A percentile compares a stretch with the other conserved stretches of the same genome.
phyloP scores from a whole-genome alignment of 2,113 vertebrate species.

The Rhinoderma darwinii region DNA sequence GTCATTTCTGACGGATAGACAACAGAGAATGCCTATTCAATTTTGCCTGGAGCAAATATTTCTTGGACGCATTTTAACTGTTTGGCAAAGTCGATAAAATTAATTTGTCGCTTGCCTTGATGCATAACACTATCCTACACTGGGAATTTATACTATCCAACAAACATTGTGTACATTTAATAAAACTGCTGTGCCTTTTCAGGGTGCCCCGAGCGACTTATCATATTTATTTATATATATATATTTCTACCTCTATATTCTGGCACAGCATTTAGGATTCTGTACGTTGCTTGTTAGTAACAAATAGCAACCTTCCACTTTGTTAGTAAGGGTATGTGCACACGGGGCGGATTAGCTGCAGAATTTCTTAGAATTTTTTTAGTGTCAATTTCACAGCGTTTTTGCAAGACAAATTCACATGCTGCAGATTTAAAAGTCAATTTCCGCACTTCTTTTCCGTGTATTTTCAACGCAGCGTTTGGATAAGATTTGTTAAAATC shows the following conservation, averaged over 20 bases:
- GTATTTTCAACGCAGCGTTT: too few species aligned
- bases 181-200: not conserved
- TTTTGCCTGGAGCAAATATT: not conserved
- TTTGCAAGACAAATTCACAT: too few species aligned
- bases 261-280: not conserved
- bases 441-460: too few species aligned
- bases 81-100: not conserved
- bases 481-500: too few species aligned
- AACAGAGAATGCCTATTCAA: not conserved
- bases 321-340: not conserved
- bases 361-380: too few species aligned
- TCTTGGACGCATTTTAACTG: constrained; percentile 8
- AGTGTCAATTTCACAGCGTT: too few species aligned
- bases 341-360: too few species aligned
- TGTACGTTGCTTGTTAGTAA: not conserved
- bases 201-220: not conserved
- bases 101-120: not conserved
- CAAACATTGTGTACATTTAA: not conserved
- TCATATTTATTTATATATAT: too few species aligned
- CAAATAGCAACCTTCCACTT: not conserved
- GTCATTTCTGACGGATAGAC: not conserved
- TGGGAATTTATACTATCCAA: not conserved
- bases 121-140: not conserved
- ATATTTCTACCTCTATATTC: too few species aligned
- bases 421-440: too few species aligned